These are phyloP conservation scores for Archivesica marissinica DNA, from an alignment of 1,140 invertebrate genomes.

Conservation along the genomic window DNA sequence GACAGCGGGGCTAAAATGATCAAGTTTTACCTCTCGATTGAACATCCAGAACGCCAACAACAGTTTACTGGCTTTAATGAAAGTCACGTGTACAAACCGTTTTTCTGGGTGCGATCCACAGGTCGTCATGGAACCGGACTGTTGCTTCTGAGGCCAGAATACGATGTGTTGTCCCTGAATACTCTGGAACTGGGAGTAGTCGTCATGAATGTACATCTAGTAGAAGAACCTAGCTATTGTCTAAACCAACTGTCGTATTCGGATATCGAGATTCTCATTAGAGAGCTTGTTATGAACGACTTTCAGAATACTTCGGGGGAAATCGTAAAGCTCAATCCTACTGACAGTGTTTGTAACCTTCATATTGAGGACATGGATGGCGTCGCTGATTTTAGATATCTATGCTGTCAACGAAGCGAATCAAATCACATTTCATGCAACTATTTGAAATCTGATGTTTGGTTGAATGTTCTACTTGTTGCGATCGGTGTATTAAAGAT, in stretches of 20 bases:
- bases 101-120: slow-evolving; percentile 43
- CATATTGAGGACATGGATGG: slow-evolving; percentile 9
- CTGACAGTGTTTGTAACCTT: slow-evolving; percentile 51
- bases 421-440: background rate
- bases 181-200: slow-evolving; percentile 19
- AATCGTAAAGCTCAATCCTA: slow-evolving; percentile 16
- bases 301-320: slow-evolving; percentile 38
- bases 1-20: slow-evolving; percentile 27
- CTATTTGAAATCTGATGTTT: background rate
- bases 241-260: background rate
- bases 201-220: slow-evolving; percentile 10
- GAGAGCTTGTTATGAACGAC: slow-evolving; percentile 49
- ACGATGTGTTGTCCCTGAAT: slow-evolving; percentile 35
- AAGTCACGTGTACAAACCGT: slow-evolving; percentile 30
- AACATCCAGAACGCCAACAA: background rate
- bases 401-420: slow-evolving; percentile 21
- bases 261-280: slow-evolving; percentile 18
- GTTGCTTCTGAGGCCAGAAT: slow-evolving; percentile 34
- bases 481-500: slow-evolving; percentile 16
- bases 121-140: slow-evolving; percentile 50
- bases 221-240: slow-evolving; percentile 18
- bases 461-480: slow-evolving; percentile 32
- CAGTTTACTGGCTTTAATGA: background rate
- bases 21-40: slow-evolving; percentile 32
- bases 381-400: slow-evolving; percentile 5